These are phyloP conservation scores for silkworm (Bombyx mori) DNA, from an alignment of 1,140 invertebrate genomes.

Conservation along the genomic window DNA sequence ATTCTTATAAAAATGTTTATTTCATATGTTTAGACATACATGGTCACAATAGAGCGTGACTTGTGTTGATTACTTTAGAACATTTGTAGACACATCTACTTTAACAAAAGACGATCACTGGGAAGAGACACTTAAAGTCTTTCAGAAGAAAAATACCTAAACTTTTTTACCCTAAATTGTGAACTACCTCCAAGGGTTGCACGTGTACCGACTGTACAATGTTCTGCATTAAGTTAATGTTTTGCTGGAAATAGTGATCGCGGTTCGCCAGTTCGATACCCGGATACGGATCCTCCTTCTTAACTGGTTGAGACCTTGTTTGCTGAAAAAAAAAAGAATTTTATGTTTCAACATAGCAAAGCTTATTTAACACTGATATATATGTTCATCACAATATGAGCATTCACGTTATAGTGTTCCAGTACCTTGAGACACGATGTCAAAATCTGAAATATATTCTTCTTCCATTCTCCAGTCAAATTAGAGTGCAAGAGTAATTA, in stretches of 20 bases:
- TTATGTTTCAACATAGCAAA: background rate
- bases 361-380: too few species aligned
- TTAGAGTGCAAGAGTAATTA: background rate
- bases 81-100: too few species aligned
- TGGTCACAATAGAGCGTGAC: too few species aligned
- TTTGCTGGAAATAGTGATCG: conserved; percentile 37
- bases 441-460: background rate
- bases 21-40: too few species aligned
- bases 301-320: conserved; percentile 16
- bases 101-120: too few species aligned
- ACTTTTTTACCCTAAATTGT: background rate
- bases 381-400: too few species aligned
- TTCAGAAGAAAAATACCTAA: too few species aligned
- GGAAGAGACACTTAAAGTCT: too few species aligned
- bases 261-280: conserved; percentile 32
- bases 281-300: conserved; percentile 34
- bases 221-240: conserved; percentile 16
- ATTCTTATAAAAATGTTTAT: too few species aligned
- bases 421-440: background rate
- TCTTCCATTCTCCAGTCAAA: background rate
- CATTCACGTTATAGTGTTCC: background rate
- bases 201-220: conserved; percentile 1
- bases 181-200: background rate
- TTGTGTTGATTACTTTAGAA: too few species aligned
- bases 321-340: conserved; percentile 16